phyloP scores from a whole-genome alignment of 1,140 invertebrate species.

The Drosophila sp. region DNA sequence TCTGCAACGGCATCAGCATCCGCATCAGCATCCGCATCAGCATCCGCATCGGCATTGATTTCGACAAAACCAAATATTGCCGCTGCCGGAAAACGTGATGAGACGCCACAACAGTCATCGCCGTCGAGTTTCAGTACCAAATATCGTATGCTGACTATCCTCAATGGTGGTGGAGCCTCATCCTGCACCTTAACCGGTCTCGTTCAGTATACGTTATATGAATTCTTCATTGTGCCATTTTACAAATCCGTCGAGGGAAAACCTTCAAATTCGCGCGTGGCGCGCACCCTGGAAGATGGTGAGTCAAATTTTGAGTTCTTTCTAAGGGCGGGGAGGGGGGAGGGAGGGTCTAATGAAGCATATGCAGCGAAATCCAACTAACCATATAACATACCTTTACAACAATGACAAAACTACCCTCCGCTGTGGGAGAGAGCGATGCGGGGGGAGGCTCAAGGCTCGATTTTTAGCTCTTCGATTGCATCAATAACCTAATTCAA shows the following conservation, averaged over 20 bases:
- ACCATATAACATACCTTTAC: slow-evolving; percentile 67
- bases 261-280: slow-evolving; percentile 89
- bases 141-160: slow-evolving; percentile 87
- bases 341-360: slow-evolving; percentile 59
- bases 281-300: slow-evolving; percentile 90
- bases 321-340: not conserved
- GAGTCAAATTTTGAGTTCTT: slow-evolving; percentile 69
- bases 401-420: slow-evolving; percentile 48
- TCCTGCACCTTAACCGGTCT: slow-evolving; percentile 88
- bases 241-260: slow-evolving; percentile 90
- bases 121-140: slow-evolving; percentile 63
- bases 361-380: slow-evolving; percentile 58
- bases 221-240: slow-evolving; percentile 91
- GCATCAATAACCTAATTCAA: slow-evolving; percentile 75
- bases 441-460: not conserved
- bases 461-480: slow-evolving; percentile 30
- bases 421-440: not conserved
- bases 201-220: slow-evolving; percentile 88
- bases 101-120: slow-evolving; percentile 35
- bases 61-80: slow-evolving; percentile 82
- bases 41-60: slow-evolving; percentile 79
- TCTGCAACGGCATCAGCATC: slow-evolving; percentile 29
- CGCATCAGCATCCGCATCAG: slow-evolving; percentile 44
- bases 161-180: slow-evolving; percentile 87
- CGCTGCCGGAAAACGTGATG: slow-evolving; percentile 80